These are phyloP conservation scores for Hydrocynus forskahlii DNA, from an alignment of 2,797 vertebrate genomes.

Conservation along the genomic window DNA sequence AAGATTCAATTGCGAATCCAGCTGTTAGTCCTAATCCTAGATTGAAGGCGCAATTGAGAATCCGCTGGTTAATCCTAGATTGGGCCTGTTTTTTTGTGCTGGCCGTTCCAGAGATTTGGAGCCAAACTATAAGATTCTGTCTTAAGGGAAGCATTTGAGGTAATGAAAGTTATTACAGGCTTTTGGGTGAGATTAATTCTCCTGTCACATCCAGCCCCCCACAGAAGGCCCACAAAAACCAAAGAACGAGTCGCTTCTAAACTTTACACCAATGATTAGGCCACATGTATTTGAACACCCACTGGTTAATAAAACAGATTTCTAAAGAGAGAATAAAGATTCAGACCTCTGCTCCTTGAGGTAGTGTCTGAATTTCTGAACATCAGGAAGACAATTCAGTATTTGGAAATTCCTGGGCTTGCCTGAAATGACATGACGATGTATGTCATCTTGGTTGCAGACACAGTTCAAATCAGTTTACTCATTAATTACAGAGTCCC, in stretches of 20 bases:
- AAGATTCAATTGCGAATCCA: conserved; percentile 33
- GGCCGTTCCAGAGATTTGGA: conserved; percentile 17
- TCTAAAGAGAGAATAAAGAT: not conserved
- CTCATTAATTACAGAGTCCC: conserved; percentile 29
- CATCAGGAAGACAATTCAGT: not conserved
- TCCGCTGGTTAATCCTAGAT: conserved; percentile 28
- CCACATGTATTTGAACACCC: not conserved
- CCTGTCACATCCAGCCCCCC: not conserved
- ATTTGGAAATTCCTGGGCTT: not conserved
- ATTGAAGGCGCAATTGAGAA: conserved; percentile 28
- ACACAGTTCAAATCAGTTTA: not conserved
- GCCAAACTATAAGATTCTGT: conserved; percentile 2
- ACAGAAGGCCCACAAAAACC: not conserved
- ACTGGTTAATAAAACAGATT: not conserved
- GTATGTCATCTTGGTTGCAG: not conserved
- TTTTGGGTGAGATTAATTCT: not conserved
- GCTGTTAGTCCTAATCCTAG: conserved; percentile 45
- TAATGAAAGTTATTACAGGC: conserved; percentile 19
- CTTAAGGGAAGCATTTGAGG: conserved; percentile 20
- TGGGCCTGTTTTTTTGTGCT: conserved; percentile 11
- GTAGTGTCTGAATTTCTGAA: not conserved
- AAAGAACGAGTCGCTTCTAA: not conserved
- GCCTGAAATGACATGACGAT: not conserved
- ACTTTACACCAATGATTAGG: not conserved
- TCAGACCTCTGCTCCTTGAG: too few species aligned